A percentile compares a stretch with the other conserved stretches of the same genome.
Conservation (phyloP, 1,140 invertebrate genomes). For the Chionoecetes opilio region DNA sequence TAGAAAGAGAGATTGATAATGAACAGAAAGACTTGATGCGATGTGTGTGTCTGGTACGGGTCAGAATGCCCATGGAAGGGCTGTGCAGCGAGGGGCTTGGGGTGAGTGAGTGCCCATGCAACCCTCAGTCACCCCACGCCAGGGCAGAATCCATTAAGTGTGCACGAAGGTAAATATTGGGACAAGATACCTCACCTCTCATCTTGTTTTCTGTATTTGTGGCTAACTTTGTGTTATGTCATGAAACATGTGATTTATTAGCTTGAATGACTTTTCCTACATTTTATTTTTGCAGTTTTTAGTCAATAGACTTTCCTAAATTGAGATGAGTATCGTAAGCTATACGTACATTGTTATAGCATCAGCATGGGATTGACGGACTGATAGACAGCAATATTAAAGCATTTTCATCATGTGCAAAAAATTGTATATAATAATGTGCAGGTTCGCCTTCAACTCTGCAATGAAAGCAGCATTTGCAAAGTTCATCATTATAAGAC, state of each 20-base stretch:
- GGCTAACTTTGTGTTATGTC: no score
- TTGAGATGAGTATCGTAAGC: no score
- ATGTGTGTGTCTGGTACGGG: constrained; percentile 56
- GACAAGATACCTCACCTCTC: no score
- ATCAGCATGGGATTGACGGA: no score
- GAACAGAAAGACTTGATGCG: not conserved
- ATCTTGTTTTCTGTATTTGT: no score
- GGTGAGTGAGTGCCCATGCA: constrained; percentile 38
- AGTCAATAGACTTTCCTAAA: no score
- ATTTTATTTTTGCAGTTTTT: no score
- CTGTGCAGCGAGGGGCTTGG: constrained; percentile 68
- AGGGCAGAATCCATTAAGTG: constrained; percentile 33
- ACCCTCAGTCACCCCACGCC: not conserved
- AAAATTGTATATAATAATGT: not conserved
- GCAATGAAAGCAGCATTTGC: constrained; percentile 70
- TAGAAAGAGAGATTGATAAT: constrained; percentile 57
- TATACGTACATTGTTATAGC: no score
- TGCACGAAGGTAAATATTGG: constrained; percentile 45
- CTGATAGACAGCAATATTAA: no score
- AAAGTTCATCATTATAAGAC: constrained; percentile 67
- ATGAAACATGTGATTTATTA: no score
- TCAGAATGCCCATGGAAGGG: constrained; percentile 51
- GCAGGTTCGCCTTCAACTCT: constrained; percentile 67
- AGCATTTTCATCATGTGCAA: no score
- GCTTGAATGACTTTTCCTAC: no score